phyloP scores from a whole-genome alignment of 2,113 vertebrate genomes.

The Neotragus moschatus region DNA sequence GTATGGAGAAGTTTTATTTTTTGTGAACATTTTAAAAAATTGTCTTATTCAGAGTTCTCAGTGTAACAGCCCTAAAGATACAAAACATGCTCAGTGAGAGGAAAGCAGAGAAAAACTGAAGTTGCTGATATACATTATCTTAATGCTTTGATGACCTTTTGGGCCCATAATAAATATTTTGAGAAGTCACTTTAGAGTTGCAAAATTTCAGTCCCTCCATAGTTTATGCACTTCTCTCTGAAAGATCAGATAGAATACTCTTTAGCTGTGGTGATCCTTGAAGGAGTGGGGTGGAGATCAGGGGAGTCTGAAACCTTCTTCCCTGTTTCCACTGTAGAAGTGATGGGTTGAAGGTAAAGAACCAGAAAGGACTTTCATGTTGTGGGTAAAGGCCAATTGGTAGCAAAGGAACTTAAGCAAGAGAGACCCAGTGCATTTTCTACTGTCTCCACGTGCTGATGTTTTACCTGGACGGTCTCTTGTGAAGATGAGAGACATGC shows the following conservation, averaged over 20 bases:
- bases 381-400: fast-evolving
- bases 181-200: background rate
- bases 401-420: background rate
- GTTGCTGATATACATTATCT: background rate
- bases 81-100: background rate
- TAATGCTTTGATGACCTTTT: background rate
- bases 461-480: background rate
- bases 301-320: background rate
- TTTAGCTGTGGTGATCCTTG: background rate
- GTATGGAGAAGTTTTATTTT: background rate
- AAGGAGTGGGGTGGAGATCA: background rate
- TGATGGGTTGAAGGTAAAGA: no score
- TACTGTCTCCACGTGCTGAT: background rate
- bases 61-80: background rate
- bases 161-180: background rate
- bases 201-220: background rate
- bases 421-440: background rate
- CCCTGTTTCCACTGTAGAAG: background rate
- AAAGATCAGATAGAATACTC: background rate
- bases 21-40: background rate
- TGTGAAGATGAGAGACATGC: background rate
- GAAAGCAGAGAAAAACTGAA: background rate
- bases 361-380: background rate
- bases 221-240: background rate
- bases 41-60: background rate